A percentile compares a stretch with the other conserved stretches of the same genome.
phyloP scores from a whole-genome alignment of 2,797 vertebrate genomes.

The Naso thynnoides region DNA sequence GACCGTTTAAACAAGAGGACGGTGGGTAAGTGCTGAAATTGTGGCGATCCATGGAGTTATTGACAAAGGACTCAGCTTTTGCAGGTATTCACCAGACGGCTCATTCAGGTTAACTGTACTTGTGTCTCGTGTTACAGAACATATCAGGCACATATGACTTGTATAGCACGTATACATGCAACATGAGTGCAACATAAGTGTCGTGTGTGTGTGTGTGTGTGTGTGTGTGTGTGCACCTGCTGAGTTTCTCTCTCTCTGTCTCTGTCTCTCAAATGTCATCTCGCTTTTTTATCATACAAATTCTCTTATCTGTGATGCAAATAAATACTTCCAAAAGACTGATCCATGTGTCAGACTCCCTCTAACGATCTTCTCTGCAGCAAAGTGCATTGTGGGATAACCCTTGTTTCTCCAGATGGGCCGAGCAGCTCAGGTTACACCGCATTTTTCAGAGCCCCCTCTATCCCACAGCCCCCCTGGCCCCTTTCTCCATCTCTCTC shows the following conservation, averaged over 20 bases:
- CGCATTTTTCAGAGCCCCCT: slow-evolving; percentile 80
- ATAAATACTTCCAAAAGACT: slow-evolving; percentile 76
- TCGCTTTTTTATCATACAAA: slow-evolving; percentile 31
- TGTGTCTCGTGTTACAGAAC: slow-evolving; percentile 39
- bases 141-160: slow-evolving; percentile 11
- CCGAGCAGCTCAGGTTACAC: slow-evolving; percentile 84
- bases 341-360: slow-evolving; percentile 73
- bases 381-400: slow-evolving; percentile 87
- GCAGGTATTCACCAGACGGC: slow-evolving; percentile 31
- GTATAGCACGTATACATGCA: slow-evolving; percentile 7
- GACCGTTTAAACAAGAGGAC: slow-evolving; percentile 25
- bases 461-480: slow-evolving; percentile 70
- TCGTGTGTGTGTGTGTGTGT: no score
- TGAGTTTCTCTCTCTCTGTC: slow-evolving; percentile 22
- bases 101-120: slow-evolving; percentile 30
- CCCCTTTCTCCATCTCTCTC: slow-evolving; percentile 59
- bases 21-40: slow-evolving; percentile 33
- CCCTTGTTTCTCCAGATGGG: slow-evolving; percentile 85
- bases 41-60: slow-evolving; percentile 6
- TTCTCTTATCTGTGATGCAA: slow-evolving; percentile 60
- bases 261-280: neutral
- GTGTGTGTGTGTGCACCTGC: slow-evolving; percentile 37
- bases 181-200: no score
- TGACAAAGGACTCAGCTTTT: slow-evolving; percentile 31
- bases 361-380: slow-evolving; percentile 79